These are phyloP conservation scores for Mico argentatus DNA, from an alignment of 2,797 vertebrate species.

Conservation along the genomic window DNA sequence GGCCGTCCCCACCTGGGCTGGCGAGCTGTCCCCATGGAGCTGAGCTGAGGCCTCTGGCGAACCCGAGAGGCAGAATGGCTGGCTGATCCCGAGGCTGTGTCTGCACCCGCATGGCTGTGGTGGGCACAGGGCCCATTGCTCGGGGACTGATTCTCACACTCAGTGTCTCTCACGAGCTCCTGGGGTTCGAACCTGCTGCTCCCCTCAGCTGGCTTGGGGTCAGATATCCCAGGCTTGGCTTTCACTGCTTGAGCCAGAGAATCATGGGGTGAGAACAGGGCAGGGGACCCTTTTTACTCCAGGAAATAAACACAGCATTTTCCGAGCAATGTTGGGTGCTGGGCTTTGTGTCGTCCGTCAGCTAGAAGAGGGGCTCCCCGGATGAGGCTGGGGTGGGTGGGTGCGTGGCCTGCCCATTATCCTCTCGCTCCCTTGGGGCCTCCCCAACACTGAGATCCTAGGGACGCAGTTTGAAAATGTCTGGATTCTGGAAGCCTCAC, in stretches of 20 bases:
- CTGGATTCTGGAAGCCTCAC: background rate
- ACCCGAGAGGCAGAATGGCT: fast-evolving
- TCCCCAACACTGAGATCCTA: background rate
- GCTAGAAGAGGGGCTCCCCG: background rate
- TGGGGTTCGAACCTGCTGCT: background rate
- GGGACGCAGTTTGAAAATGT: background rate
- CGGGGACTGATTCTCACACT: fast-evolving
- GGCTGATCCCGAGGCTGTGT: fast-evolving
- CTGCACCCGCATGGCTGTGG: background rate
- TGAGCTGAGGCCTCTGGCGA: background rate
- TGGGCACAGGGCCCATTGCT: background rate
- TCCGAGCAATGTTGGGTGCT: background rate
- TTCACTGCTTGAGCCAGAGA: background rate
- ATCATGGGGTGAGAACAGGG: background rate
- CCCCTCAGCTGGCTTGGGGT: background rate
- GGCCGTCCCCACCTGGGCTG: background rate
- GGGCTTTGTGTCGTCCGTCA: fast-evolving
- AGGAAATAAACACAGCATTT: background rate
- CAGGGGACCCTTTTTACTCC: too few relatives aligned
- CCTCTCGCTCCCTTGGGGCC: too few relatives aligned
- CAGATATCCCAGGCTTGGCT: background rate
- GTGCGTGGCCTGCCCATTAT: fast-evolving
- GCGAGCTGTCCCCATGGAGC: background rate
- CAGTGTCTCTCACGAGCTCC: fast-evolving
- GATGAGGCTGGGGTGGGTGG: background rate